Conservation (phyloP, 2,797 vertebrate species). For the Tragopan temminckii region DNA sequence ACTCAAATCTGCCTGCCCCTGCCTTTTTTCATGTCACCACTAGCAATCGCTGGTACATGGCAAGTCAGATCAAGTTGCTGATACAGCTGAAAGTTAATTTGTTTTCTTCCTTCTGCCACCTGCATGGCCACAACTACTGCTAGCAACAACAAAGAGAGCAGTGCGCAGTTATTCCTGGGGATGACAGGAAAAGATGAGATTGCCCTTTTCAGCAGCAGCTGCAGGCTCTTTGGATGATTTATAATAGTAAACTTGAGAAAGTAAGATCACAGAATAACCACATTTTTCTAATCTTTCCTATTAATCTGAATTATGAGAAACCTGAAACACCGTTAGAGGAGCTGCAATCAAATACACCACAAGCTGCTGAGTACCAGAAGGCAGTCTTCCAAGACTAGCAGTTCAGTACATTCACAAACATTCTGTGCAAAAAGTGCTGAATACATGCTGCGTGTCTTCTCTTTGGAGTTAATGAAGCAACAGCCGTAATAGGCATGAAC, state of each 20-base stretch:
- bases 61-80: not conserved
- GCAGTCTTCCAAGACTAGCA: not conserved
- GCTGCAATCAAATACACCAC: not conserved
- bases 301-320: not conserved
- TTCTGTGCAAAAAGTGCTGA: not conserved
- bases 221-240: not conserved
- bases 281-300: not conserved
- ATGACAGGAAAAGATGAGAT: not conserved
- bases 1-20: not conserved
- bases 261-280: not conserved
- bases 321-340: not conserved
- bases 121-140: not conserved
- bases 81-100: not conserved
- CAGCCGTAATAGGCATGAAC: not conserved
- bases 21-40: not conserved
- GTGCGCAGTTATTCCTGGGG: not conserved
- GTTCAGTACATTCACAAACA: not conserved
- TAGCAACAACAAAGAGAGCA: not conserved
- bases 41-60: fast-evolving
- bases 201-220: slow-evolving; percentile 2
- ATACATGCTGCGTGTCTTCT: not conserved
- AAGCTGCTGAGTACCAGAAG: not conserved
- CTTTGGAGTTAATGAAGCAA: not conserved
- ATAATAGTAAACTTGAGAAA: not conserved
- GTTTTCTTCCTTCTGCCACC: not conserved